Evolutionary conservation across 2,113 vertebrate genomes (phyloP), one percentile per base, ranked within the genome.

Genomic region (Salvator merianae): DNA sequence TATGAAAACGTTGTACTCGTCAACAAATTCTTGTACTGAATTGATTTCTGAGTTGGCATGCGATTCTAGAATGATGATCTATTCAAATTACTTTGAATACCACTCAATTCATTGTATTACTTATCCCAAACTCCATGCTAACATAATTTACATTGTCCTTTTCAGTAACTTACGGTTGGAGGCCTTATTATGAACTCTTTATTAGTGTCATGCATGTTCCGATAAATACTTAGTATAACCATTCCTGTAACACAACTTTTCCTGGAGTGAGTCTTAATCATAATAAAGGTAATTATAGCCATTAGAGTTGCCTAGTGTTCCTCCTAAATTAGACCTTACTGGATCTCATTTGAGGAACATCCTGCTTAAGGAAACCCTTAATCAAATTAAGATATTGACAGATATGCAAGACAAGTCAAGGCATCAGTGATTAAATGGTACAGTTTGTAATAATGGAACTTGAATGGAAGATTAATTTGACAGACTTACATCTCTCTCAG

Each of bases 221-320:
- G 36, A 50, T 82, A n/a, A 84, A 87, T 70, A 82, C 62, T 77
- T 84, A 13, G 7, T 20, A 26, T 68, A n/a, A 1, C 70, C 71
- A 72, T 82, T 87, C 38, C 36, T 80, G 68, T 30, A 87, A 32
- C 47, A 65, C 20, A 86, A 26, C 1, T 82, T 88, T 86, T 88
- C 71, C 85, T 74, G 69, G 32, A 80, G 74, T 47, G 87, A 76
- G n/a, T 59, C 47, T 87, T 87, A 66, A 79, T 84, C 40, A 34
- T 62, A 87, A 62, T 62, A 85, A 82, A 40, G 36, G 73, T 34
- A 87, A 85, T 74, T 88, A 32, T 0, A 84, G 40, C 6, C 66
- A 77, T 85, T 84, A 79, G 30, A 22, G 86, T 80, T 79, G 65
- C 34, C 74, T 79, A 69, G 70, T 36, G 77, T 47, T 79, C 71